Percentiles rank a stretch among this genome's conserved stretches.
Evolutionary conservation across 2,888 invertebrate genomes (phyloP).

Genomic region (Epinotia nisella): DNA sequence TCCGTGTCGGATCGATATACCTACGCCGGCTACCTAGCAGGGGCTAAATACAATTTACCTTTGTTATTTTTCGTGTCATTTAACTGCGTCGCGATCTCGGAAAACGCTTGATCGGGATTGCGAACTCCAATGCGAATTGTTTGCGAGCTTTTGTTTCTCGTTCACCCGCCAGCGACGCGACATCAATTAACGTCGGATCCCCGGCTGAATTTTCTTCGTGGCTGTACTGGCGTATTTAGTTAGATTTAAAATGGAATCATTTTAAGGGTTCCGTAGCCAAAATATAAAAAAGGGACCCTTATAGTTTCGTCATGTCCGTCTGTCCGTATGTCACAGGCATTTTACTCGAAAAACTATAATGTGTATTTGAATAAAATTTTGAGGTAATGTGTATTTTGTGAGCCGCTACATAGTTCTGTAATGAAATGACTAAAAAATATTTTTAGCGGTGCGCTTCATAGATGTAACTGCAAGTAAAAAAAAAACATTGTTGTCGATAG

Average conservation of each 20-base stretch:
- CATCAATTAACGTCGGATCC: conserved; percentile 82
- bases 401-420: too few species aligned
- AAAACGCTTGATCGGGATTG: conserved; percentile 82
- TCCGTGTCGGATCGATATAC: conserved; percentile 71
- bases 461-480: too few species aligned
- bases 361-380: too few species aligned
- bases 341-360: too few species aligned
- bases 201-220: conserved; percentile 78
- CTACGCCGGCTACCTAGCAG: conserved; percentile 76
- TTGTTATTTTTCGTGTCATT: conserved; percentile 86
- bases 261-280: too few species aligned
- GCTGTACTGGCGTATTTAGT: conserved; percentile 61
- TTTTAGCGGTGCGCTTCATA: too few species aligned
- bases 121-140: conserved; percentile 84
- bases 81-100: conserved; percentile 83
- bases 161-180: conserved; percentile 79
- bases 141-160: conserved; percentile 83
- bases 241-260: conserved; percentile 71
- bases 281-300: too few species aligned
- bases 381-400: too few species aligned
- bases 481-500: too few species aligned
- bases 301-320: too few species aligned
- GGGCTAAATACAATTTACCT: conserved; percentile 84
- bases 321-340: too few species aligned
- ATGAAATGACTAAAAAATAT: too few species aligned